Evolutionary conservation across 2,888 invertebrate species (phyloP), one percentile per base, ranked within the genome.

Genomic region (Microchrysa polita): DNA sequence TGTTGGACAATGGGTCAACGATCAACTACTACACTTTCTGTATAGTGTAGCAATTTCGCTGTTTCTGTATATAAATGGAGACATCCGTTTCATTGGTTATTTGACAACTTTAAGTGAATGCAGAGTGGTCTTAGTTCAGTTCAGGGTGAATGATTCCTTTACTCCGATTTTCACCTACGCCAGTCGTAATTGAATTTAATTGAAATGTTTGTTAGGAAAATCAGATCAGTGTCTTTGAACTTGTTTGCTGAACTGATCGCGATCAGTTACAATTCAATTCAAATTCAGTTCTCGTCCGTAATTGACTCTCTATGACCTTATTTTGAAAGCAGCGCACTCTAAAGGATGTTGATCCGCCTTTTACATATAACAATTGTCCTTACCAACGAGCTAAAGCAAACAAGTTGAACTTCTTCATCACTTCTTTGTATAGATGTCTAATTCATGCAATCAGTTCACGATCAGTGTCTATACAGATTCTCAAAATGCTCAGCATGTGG

Each of bases 1-100:
- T 18, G 16, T 65, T 65, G 65, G 44, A 65, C 65, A 65, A 65
- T 65, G 65, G 65, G 65, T 65, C 48, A 65, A 48, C 48, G 48
- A 23, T 20, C 65, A 65, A 10, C 48, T 44, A 65, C 65, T 22
- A 48, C 65, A 65, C 20, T 65, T 61, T 65, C 65, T 44, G 65
- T n/a, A n/a, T n/a, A n/a, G n/a, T n/a, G n/a, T 65, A 22, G 65
- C 48, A 16, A 48, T 65, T 65, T 65, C 44, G 44, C 10, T 48
- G 48, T 48, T 48, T 7, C 27, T 34, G 4, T 34, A n/a, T n/a
- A 2, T 34, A 34, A 34, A 34, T 34, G 27, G 7, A 34, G 12
- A 4, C 48, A 48, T 12, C 12, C 5, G 12, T 12, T 48, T n/a
- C 4, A 48, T 7, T n/a, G 48, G 48, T n/a, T n/a, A 48, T 48